phyloP scores from a whole-genome alignment of 2,888 invertebrate genomes.

The Drosophila subsilvestris region DNA sequence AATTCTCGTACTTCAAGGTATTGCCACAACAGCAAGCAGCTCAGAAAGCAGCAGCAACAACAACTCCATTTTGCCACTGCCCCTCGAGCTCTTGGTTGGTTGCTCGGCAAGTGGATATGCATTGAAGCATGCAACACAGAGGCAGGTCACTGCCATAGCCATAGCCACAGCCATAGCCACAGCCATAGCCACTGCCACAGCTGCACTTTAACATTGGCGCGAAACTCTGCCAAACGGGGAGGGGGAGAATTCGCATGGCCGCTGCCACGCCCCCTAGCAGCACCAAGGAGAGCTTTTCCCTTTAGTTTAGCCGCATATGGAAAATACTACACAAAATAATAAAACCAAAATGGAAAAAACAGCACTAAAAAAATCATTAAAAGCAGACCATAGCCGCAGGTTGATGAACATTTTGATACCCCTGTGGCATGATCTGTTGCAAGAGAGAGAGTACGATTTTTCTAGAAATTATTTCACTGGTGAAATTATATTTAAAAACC shows the following conservation, averaged over 20 bases:
- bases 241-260: conserved; percentile 47
- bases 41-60: conserved; percentile 27
- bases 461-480: too few relatives aligned
- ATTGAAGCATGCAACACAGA: conserved; percentile 67
- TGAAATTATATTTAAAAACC: too few relatives aligned
- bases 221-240: conserved; percentile 19
- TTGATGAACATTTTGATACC: not conserved
- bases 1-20: conserved; percentile 71
- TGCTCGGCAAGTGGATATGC: conserved; percentile 77
- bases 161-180: conserved; percentile 38
- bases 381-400: not conserved
- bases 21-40: conserved; percentile 35
- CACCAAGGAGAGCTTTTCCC: conserved; percentile 3
- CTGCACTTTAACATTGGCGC: conserved; percentile 47
- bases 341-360: conserved; percentile 41
- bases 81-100: conserved; percentile 58
- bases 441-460: too few relatives aligned
- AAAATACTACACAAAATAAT: conserved; percentile 19
- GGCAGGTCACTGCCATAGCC: conserved; percentile 25
- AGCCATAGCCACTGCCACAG: conserved; percentile 33
- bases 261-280: conserved; percentile 55
- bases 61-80: conserved; percentile 59
- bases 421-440: not conserved
- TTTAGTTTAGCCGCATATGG: conserved; percentile 47
- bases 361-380: conserved; percentile 4